These are phyloP conservation scores for Babylonia areolata DNA, from an alignment of 1,140 invertebrate genomes.

Conservation along the genomic window DNA sequence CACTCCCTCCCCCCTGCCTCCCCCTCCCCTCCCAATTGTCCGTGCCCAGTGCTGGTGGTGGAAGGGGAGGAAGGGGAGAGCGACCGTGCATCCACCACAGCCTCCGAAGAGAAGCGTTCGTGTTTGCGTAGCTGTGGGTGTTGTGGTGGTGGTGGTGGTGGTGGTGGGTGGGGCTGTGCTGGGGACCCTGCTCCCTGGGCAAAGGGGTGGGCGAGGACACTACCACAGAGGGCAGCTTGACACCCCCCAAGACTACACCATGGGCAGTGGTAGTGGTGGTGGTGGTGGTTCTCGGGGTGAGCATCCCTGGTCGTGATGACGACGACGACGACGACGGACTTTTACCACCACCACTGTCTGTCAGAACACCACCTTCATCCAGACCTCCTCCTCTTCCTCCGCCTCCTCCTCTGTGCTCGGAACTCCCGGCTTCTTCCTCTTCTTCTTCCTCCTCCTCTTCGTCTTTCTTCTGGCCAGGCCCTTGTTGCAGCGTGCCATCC, in stretches of 20 bases:
- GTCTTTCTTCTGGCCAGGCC: background rate
- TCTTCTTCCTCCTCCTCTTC: background rate
- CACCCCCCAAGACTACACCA: background rate
- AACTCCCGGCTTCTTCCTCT: background rate
- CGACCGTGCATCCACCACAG: background rate
- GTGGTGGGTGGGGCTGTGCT: background rate
- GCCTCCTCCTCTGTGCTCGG: background rate
- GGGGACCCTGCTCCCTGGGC: background rate
- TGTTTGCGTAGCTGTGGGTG: background rate
- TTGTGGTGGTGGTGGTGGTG: background rate
- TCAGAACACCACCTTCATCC: background rate
- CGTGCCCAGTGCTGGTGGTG: background rate
- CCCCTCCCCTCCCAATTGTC: too few relatives aligned
- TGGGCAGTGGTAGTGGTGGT: background rate
- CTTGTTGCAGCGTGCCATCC: background rate
- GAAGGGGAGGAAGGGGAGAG: background rate
- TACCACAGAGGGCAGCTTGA: background rate
- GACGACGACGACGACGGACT: background rate
- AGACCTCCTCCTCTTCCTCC: background rate
- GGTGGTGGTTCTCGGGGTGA: too few relatives aligned
- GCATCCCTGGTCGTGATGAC: too few relatives aligned
- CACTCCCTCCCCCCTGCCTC: background rate
- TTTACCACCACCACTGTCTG: background rate
- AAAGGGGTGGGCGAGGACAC: background rate
- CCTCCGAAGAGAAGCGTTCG: background rate